Percentiles rank a stretch among this genome's conserved stretches.
These are phyloP conservation scores for Halictus ligatus DNA, from an alignment of 2,888 invertebrate species.

Conservation along the genomic window DNA sequence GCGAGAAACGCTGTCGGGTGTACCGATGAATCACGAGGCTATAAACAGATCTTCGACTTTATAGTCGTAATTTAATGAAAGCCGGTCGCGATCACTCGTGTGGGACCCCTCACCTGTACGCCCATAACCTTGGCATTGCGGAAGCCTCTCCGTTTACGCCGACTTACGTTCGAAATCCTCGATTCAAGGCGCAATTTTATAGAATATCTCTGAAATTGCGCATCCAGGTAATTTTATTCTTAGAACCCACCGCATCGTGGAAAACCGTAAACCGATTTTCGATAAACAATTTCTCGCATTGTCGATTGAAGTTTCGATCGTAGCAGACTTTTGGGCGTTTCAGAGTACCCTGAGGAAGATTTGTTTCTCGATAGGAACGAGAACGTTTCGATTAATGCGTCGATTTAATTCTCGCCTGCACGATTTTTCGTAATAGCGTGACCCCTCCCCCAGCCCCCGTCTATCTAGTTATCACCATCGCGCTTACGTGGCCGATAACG, in stretches of 20 bases:
- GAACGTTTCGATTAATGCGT: background rate
- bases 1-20: conserved; percentile 39
- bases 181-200: background rate
- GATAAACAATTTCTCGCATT: background rate
- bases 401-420: background rate
- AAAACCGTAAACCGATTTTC: background rate
- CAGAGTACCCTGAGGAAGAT: background rate
- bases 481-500: conserved; percentile 12
- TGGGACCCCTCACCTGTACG: conserved; percentile 28
- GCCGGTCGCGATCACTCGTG: conserved; percentile 34
- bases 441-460: background rate
- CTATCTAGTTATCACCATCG: background rate
- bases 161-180: background rate
- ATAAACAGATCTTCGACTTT: conserved; percentile 60
- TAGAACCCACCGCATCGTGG: background rate
- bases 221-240: background rate
- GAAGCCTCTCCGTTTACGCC: conserved; percentile 13
- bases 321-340: background rate
- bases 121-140: conserved; percentile 56
- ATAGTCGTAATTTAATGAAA: conserved; percentile 60
- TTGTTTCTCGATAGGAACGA: background rate
- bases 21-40: conserved; percentile 62
- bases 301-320: background rate
- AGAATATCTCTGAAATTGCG: too few relatives aligned
- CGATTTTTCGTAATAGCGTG: background rate